Conservation (phyloP, 2,888 invertebrate species). For the Tetranychus truncatus region DNA sequence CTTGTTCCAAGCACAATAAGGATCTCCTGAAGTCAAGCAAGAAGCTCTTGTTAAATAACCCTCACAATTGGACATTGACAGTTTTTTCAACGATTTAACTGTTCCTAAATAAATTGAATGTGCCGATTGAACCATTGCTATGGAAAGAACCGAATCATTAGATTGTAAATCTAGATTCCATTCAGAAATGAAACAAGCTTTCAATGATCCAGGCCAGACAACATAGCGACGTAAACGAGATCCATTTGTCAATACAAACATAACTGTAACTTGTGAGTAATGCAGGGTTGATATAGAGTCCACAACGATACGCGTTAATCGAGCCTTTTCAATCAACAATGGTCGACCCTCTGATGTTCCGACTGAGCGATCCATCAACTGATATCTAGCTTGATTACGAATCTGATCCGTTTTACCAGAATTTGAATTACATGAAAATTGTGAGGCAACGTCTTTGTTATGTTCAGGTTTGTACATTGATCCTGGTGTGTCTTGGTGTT, state of each 20-base stretch:
- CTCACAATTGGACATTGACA: conserved; percentile 56
- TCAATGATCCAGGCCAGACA: conserved; percentile 47
- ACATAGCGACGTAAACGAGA: conserved; percentile 62
- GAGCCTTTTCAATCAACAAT: conserved; percentile 13
- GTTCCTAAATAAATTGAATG: conserved; percentile 60
- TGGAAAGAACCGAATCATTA: conserved; percentile 50
- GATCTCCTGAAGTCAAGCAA: conserved; percentile 68
- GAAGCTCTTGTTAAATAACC: conserved; percentile 31
- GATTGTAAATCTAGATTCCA: conserved; percentile 45
- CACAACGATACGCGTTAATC: conserved; percentile 44
- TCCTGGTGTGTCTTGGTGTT: conserved; percentile 54
- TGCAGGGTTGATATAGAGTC: conserved; percentile 56
- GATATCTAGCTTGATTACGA: conserved; percentile 41
- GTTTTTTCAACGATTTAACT: conserved; percentile 46
- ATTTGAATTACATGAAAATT: conserved; percentile 1
- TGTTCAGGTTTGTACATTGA: conserved; percentile 56
- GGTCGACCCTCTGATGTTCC: conserved; percentile 44
- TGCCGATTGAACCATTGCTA: conserved; percentile 39
- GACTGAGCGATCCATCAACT: conserved; percentile 69
- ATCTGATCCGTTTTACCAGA: conserved; percentile 7
- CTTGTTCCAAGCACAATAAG: conserved; percentile 85
- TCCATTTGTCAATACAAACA: conserved; percentile 58
- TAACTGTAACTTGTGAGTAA: conserved; percentile 47
- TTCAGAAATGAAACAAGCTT: conserved; percentile 64
- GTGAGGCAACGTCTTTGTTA: conserved; percentile 29